These are phyloP conservation scores for Daktulosphaira vitifoliae DNA, from an alignment of 1,140 invertebrate genomes.

Conservation along the genomic window DNA sequence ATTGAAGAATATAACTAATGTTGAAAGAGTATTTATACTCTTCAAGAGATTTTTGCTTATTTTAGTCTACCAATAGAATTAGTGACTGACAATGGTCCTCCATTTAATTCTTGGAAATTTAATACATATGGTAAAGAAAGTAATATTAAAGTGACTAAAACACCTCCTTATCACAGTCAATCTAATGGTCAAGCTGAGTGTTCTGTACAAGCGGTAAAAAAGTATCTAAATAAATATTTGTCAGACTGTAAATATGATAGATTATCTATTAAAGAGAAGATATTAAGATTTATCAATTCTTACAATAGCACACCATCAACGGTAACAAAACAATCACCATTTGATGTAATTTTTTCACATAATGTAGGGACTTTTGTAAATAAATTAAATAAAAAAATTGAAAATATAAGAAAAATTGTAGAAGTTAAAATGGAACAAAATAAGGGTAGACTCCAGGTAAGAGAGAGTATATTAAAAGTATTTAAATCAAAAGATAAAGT, in stretches of 20 bases:
- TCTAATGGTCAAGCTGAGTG: slow-evolving; percentile 25
- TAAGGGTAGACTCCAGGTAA: too few relatives aligned
- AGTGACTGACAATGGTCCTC: slow-evolving; percentile 28
- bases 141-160: background rate
- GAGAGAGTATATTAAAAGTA: too few relatives aligned
- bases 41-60: background rate
- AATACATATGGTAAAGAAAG: background rate
- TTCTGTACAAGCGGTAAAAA: slow-evolving; percentile 15
- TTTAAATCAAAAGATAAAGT: too few relatives aligned
- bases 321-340: background rate
- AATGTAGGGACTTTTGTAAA: background rate
- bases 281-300: background rate
- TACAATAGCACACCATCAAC: background rate
- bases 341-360: background rate
- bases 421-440: too few relatives aligned
- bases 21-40: background rate
- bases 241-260: background rate
- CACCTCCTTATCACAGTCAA: slow-evolving; percentile 14
- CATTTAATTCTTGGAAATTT: slow-evolving; percentile 11
- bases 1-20: background rate
- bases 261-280: background rate
- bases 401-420: too few relatives aligned
- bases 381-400: too few relatives aligned
- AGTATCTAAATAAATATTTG: slow-evolving; percentile 10
- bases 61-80: slow-evolving; percentile 13